Conservation (phyloP, 2,797 vertebrate species). For the Mallotus villosus region DNA sequence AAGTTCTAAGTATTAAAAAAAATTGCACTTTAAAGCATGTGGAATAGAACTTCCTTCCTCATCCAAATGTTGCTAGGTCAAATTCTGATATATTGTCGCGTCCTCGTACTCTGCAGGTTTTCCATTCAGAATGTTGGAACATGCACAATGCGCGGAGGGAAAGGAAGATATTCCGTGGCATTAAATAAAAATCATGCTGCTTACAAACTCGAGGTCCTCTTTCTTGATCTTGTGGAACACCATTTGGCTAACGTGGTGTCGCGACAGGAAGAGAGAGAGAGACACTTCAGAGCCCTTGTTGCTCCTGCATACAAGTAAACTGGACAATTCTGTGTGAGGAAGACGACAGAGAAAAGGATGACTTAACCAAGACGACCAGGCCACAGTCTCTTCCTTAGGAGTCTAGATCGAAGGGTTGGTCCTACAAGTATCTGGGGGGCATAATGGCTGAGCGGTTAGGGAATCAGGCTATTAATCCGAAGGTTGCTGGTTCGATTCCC, state of each 20-base stretch:
- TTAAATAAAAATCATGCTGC: conserved; percentile 40
- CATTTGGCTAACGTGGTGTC: conserved; percentile 93
- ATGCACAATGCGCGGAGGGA: no score
- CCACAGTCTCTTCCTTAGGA: no score
- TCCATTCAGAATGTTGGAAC: no score
- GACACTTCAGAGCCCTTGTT: conserved; percentile 84
- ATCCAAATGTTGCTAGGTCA: no score
- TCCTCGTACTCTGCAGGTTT: no score
- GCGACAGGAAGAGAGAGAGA: conserved; percentile 82
- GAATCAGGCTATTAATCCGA: no score
- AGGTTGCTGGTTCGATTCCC: no score
- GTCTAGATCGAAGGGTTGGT: no score
- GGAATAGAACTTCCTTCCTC: no score
- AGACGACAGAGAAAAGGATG: not conserved
- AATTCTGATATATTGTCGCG: no score
- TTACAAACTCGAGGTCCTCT: conserved; percentile 93
- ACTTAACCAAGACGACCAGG: not conserved
- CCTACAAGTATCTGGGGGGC: no score
- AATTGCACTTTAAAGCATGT: not conserved
- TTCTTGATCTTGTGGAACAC: conserved; percentile 98
- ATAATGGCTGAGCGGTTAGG: no score
- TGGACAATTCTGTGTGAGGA: conserved; percentile 85
- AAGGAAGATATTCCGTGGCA: not conserved
- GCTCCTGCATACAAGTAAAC: conserved; percentile 90
- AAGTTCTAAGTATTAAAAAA: not conserved